phyloP scores from a whole-genome alignment of 1,140 invertebrate species.

The Dendroctonus valens region DNA sequence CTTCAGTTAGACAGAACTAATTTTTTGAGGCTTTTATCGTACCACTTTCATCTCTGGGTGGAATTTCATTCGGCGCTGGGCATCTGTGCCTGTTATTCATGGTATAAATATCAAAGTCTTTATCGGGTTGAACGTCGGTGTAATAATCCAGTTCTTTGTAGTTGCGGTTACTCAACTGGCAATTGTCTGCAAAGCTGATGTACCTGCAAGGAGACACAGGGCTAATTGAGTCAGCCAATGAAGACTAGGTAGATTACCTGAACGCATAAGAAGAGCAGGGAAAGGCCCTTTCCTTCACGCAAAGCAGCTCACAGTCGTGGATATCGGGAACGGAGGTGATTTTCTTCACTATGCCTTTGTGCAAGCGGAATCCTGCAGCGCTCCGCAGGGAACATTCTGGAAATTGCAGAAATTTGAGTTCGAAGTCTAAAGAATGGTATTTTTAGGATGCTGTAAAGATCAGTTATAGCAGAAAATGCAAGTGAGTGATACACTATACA shows the following conservation, averaged over 20 bases:
- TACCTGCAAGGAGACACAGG: constrained; percentile 48
- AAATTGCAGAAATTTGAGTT: constrained; percentile 30
- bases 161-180: constrained; percentile 67
- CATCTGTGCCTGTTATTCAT: constrained; percentile 56
- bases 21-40: constrained; percentile 19
- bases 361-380: constrained; percentile 69
- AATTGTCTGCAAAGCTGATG: constrained; percentile 64
- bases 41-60: constrained; percentile 47
- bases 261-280: constrained; percentile 73
- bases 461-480: no score
- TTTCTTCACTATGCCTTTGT: constrained; percentile 62
- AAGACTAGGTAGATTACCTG: constrained; percentile 51
- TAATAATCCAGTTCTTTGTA: constrained; percentile 69
- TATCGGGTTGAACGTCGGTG: constrained; percentile 68
- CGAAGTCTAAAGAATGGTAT: no score
- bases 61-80: constrained; percentile 25
- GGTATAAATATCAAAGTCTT: constrained; percentile 76
- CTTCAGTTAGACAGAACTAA: neutral
- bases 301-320: constrained; percentile 71
- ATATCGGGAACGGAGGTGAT: constrained; percentile 64
- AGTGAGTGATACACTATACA: no score
- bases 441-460: no score
- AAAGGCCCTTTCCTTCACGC: constrained; percentile 68
- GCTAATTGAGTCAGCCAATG: no score
- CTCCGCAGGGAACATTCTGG: constrained; percentile 72